Percentiles rank a stretch among this genome's conserved stretches.
phyloP scores from a whole-genome alignment of 2,113 vertebrate genomes.

The Sminthopsis crassicaudata region DNA sequence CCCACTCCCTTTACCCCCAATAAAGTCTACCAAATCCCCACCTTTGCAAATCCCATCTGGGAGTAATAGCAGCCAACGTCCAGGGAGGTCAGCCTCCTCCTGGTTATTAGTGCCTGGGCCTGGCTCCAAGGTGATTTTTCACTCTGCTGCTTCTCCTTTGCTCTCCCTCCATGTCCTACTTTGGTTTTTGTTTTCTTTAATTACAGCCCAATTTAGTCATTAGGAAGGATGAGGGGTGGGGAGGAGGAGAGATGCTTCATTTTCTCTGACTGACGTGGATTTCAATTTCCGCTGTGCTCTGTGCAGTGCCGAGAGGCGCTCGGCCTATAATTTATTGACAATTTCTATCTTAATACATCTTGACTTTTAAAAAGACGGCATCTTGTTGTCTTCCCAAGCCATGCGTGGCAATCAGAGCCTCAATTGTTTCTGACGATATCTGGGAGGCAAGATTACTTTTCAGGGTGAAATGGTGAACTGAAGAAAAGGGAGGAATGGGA shows the following conservation, averaged over 20 bases:
- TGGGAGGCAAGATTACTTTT: slow-evolving; percentile 27
- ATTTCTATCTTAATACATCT: slow-evolving; percentile 60
- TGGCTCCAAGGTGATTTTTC: slow-evolving; percentile 23
- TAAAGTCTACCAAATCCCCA: accelerated
- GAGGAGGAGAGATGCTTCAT: neutral
- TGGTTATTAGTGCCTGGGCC: neutral
- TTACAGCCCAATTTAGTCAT: neutral
- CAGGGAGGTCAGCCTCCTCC: accelerated
- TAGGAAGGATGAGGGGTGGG: neutral
- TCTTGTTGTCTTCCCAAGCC: neutral
- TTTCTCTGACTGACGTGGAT: neutral
- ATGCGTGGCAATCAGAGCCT: neutral
- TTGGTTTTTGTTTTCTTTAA: neutral
- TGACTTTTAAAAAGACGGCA: slow-evolving; percentile 62
- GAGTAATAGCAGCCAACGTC: neutral
- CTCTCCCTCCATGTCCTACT: neutral
- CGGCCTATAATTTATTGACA: slow-evolving; percentile 63
- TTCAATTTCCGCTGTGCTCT: slow-evolving; percentile 1
- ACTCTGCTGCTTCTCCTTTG: neutral
- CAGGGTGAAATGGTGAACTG: slow-evolving; percentile 45
- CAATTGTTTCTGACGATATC: slow-evolving; percentile 39
- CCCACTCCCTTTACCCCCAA: neutral
- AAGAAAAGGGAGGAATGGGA: accelerated
- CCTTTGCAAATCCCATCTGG: accelerated
- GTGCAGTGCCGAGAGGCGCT: accelerated